Base-by-base conservation (phyloP, 1,140 invertebrate genomes). In the Limonius californicus region DNA sequence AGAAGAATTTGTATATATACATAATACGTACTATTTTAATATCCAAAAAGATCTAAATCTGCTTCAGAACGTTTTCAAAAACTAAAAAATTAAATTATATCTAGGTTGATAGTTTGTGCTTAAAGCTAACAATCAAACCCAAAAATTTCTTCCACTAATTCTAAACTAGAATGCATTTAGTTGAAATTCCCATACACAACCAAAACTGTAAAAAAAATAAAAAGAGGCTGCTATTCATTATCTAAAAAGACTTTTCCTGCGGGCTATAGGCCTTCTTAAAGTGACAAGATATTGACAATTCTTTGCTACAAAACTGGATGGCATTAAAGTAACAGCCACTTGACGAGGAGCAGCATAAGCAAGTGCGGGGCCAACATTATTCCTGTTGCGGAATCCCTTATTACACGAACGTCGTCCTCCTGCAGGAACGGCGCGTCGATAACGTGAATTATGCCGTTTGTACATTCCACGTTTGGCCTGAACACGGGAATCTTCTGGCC, bases 361-460 rank as follows among this genome's bases (percentile, higher is more conserved):
- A 81, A 57, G 30, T 79, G 76, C 14, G 77, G 74, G 27, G 74
- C 67, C 8, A 79, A 39, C 6, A 55, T 8, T 16, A 7, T 30
- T 27, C 7, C 15, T 21, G 59, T 23, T 19, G 57, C 47, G 9
- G 66, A 59, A 50, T 76, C 72, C 45, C 82, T 82, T 1, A 83
- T 87, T 9, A 91, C 89, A 62, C 84, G 81, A n/a, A 96, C 85
- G 76, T 96, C 94, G 66, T 85, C 87, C 65, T 91, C 89, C 74
- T 86, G 84, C 61, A 95, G 78, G 65, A 97, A 85, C 11, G 92
- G 91, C 60, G 79, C 80, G 72, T 95, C 91, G 70, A 97, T 93
- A 35, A 95, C 90, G 75, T 97, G 94, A 64, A 96, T 95, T 56
- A 95, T 88, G 23, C 94, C 94, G 75, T 97, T 96, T 68, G 91